phyloP scores from a whole-genome alignment of 2,888 invertebrate species.

The Metacarcinus magister region DNA sequence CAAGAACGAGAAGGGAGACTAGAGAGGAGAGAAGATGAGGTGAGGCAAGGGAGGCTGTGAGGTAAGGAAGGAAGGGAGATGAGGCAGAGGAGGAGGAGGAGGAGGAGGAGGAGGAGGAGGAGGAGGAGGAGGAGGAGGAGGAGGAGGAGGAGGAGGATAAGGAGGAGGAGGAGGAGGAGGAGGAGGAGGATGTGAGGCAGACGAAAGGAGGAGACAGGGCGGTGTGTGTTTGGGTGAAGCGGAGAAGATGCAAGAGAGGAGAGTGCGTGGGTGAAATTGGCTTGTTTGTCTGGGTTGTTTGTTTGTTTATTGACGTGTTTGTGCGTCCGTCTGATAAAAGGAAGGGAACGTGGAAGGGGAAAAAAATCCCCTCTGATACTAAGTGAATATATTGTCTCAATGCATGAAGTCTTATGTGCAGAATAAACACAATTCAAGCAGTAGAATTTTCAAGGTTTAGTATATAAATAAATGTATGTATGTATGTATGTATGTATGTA shows the following conservation, averaged over 20 bases:
- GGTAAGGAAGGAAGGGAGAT: background rate
- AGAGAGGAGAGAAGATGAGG: background rate
- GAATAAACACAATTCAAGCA: background rate
- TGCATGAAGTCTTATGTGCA: background rate
- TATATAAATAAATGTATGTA: too few species aligned
- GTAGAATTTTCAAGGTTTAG: too few species aligned
- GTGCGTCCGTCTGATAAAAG: background rate
- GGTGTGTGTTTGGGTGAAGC: background rate
- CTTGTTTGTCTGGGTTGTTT: slow-evolving; percentile 1
- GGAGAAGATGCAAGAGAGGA: background rate
- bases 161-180: background rate
- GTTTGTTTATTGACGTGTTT: slow-evolving; percentile 13
- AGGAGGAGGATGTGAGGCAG: background rate
- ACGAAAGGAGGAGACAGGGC: background rate
- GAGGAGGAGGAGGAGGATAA: background rate
- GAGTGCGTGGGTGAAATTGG: background rate
- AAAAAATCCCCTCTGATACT: background rate
- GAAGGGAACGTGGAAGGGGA: background rate
- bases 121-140: background rate
- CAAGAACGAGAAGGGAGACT: background rate
- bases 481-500: too few species aligned
- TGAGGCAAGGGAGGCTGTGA: background rate
- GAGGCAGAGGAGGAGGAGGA: background rate
- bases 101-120: background rate
- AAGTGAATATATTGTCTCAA: background rate